Conservation (phyloP, 2,888 invertebrate species). For the Masnerella sp. region DNA sequence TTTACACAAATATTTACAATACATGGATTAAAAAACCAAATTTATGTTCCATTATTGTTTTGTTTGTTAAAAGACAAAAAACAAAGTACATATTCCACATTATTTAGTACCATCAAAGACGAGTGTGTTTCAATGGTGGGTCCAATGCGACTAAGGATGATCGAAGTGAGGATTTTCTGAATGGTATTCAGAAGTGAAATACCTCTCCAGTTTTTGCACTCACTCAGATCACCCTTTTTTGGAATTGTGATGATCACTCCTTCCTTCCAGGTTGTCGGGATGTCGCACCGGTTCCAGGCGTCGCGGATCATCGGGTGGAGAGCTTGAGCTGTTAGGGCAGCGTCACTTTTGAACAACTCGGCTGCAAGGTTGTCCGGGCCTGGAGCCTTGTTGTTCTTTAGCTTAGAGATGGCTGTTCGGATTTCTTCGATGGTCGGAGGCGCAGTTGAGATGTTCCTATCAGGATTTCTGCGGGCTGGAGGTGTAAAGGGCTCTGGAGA, state of each 20-base stretch:
- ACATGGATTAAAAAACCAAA: too few species aligned
- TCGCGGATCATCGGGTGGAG: background rate
- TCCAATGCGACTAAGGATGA: too few species aligned
- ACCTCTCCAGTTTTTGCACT: background rate
- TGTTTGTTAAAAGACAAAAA: too few species aligned
- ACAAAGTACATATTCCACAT: too few species aligned
- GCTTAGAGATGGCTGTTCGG: background rate
- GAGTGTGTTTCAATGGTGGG: too few species aligned
- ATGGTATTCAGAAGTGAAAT: background rate
- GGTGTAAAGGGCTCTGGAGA: background rate
- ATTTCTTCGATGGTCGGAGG: slow-evolving; percentile 1
- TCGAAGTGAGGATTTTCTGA: background rate
- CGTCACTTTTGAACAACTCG: background rate
- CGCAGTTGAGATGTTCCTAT: background rate
- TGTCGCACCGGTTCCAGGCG: too few species aligned
- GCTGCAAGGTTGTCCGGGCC: background rate
- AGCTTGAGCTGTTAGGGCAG: background rate
- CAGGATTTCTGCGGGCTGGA: slow-evolving; percentile 17
- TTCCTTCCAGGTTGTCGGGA: too few species aligned
- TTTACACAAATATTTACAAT: too few species aligned
- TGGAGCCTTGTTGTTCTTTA: background rate
- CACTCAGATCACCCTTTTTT: background rate
- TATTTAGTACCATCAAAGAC: too few species aligned
- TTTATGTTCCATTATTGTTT: too few species aligned
- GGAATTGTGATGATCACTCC: background rate